Evolutionary conservation across 2,888 invertebrate genomes (phyloP).

Genomic region (Lithophane ornitopus): DNA sequence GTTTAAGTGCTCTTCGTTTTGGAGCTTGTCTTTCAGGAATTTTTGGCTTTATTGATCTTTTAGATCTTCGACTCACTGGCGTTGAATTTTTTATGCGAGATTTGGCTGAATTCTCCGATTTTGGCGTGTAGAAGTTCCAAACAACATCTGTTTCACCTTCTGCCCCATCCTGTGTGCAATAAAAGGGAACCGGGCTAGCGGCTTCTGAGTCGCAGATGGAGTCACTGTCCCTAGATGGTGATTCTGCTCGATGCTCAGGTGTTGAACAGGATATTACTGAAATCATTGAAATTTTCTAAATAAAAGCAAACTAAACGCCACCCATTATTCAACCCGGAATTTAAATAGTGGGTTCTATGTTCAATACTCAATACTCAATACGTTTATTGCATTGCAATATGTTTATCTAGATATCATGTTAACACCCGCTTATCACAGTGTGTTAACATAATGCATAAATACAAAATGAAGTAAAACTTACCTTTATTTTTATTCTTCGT

Average conservation of each 20-base stretch:
- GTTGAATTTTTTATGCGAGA: constrained; percentile 81
- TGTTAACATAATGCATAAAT: background rate
- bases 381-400: no score
- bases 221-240: constrained; percentile 86
- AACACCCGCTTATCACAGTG: background rate
- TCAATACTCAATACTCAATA: no score
- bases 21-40: constrained; percentile 78
- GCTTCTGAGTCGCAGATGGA: constrained; percentile 85
- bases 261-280: constrained; percentile 86
- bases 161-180: constrained; percentile 88
- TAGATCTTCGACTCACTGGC: constrained; percentile 82
- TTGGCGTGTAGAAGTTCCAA: constrained; percentile 89
- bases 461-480: constrained; percentile 46
- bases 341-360: no score
- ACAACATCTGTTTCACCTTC: constrained; percentile 88
- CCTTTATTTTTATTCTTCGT: constrained; percentile 82
- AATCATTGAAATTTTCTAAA: constrained; percentile 54
- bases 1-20: constrained; percentile 77
- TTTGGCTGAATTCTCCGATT: constrained; percentile 76
- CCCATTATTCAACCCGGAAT: background rate
- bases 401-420: background rate
- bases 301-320: background rate
- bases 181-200: constrained; percentile 87
- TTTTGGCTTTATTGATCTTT: constrained; percentile 76
- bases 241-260: constrained; percentile 81